Conservation (phyloP, 2,113 vertebrate species). For the Herpetotheres cachinnans region DNA sequence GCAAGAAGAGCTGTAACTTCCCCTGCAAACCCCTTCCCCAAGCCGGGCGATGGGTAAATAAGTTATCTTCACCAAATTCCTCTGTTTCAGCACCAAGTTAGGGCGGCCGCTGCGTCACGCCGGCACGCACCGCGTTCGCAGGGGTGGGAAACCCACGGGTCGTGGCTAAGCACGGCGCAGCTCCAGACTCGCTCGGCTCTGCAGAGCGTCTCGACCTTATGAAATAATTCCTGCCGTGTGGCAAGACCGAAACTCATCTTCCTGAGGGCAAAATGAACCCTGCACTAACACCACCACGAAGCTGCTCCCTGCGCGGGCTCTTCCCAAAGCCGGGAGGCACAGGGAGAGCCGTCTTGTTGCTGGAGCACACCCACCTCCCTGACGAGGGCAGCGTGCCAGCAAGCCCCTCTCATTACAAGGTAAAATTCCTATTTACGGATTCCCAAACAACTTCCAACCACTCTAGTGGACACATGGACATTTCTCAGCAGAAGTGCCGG, state of each 20-base stretch:
- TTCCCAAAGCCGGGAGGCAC: rapidly evolving
- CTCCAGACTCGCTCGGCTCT: background rate
- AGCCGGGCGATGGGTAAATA: rapidly evolving
- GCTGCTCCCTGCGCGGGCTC: rapidly evolving
- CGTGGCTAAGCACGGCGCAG: rapidly evolving
- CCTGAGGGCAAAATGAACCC: background rate
- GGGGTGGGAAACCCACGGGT: rapidly evolving
- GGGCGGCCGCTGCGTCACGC: rapidly evolving
- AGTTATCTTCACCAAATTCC: background rate
- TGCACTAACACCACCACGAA: rapidly evolving
- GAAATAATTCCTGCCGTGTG: rapidly evolving
- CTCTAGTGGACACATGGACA: rapidly evolving
- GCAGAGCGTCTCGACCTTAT: rapidly evolving
- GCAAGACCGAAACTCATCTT: background rate
- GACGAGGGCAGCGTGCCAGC: rapidly evolving
- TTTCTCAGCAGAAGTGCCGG: background rate
- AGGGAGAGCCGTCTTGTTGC: rapidly evolving
- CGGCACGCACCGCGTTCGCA: rapidly evolving
- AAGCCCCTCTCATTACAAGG: background rate
- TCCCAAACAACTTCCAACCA: rapidly evolving
- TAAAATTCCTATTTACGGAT: rapidly evolving
- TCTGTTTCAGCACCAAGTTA: rapidly evolving
- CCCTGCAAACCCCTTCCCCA: too few species aligned
- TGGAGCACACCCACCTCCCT: rapidly evolving
- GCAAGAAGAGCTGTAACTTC: rapidly evolving